Base-by-base conservation (phyloP, 1,140 invertebrate genomes). In the Thrips palmi region DNA sequence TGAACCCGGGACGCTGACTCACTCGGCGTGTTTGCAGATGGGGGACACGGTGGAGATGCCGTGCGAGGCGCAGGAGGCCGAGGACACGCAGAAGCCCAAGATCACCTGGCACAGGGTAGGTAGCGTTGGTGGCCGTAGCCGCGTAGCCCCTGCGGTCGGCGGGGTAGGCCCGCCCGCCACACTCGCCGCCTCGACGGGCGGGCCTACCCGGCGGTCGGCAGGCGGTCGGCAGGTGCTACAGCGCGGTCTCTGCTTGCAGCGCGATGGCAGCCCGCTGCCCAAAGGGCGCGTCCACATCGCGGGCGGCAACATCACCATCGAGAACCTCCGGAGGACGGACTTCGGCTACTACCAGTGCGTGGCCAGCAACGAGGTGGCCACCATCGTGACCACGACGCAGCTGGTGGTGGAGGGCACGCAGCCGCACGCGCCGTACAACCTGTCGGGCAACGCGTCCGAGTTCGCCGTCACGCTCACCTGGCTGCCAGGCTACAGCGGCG, bases 291-390 rank as follows among this genome's bases (percentile, higher is more conserved):
- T 79, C 5, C 71, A 77, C 50, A 68, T 77, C 25, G 60, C 71
- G 3, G 80, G 77, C 18, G 88, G 89, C 1, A 93, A 93, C 62
- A 72, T 97, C 43, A 92, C 86, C 32, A 87, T 97, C 42, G 80
- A 82, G 44, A 76, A 76, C 44, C 63, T 97, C 32, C 65, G 77
- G 2, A 71, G 89, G 23, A 71, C 77, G 31, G 92, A 97, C 60
- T 89, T 94, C 55, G 91, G 89, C 5, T 77, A 74, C 49, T 96
- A 96, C 57, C 86, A 96, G 57, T 96, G 92, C 59, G 76, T 93
- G 36, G 85, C 86, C 3, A 77, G 75, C 39, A 97, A 96, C 58
- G 87, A 93, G 62, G 84, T 94, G 40, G 87, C 88, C 28, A 92
- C 86, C 1, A 78, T 96, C 51, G 77, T 89, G 22, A 74, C 81